Percentiles rank a stretch among this genome's conserved stretches.
Conservation (phyloP, 2,113 vertebrate genomes). For the Cichladusa arquata region DNA sequence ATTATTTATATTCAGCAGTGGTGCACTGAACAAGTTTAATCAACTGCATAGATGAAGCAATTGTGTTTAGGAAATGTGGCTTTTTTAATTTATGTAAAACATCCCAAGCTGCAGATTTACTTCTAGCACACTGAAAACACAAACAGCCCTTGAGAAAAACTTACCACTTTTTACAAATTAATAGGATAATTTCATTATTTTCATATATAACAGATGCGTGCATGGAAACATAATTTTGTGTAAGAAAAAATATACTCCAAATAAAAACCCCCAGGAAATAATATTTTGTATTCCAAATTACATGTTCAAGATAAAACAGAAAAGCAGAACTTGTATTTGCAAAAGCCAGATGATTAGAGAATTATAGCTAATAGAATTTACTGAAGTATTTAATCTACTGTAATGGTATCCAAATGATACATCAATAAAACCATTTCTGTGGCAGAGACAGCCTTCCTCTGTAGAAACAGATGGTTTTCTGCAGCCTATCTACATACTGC, state of each 20-base stretch:
- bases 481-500: neutral
- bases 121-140: neutral
- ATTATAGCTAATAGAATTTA: neutral
- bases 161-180: neutral
- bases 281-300: neutral
- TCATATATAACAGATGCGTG: neutral
- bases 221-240: neutral
- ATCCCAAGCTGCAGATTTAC: neutral
- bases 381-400: neutral
- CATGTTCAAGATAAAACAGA: neutral
- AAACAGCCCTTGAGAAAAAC: neutral
- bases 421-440: neutral
- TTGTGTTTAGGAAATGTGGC: neutral
- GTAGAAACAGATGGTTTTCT: neutral
- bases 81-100: neutral
- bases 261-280: neutral
- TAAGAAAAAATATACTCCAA: neutral
- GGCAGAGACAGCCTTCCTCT: neutral
- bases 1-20: slow-evolving; percentile 22
- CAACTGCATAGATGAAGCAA: neutral
- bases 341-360: neutral
- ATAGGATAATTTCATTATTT: neutral
- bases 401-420: neutral
- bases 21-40: neutral
- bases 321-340: neutral